phyloP scores from a whole-genome alignment of 2,888 invertebrate genomes.

The Parnassius glacialis region DNA sequence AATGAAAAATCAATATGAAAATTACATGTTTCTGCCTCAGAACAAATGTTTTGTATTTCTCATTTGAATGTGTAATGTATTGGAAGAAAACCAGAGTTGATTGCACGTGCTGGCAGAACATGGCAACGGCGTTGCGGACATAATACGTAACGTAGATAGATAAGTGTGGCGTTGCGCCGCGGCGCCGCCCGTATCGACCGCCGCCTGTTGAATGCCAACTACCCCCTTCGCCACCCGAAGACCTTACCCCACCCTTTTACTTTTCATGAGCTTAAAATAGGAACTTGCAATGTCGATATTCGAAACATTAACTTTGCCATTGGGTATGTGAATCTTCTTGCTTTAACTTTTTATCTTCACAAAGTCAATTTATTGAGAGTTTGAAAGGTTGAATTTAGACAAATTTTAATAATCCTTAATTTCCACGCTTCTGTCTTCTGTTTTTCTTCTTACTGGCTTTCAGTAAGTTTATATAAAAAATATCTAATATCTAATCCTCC shows the following conservation, averaged over 20 bases:
- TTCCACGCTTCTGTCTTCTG: too few relatives aligned
- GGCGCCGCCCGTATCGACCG: conserved; percentile 74
- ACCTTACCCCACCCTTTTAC: conserved; percentile 59
- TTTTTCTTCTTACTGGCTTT: too few relatives aligned
- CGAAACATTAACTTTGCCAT: conserved; percentile 66
- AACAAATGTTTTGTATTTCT: too few relatives aligned
- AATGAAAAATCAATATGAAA: too few relatives aligned
- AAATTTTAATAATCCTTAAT: too few relatives aligned
- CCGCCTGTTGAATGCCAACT: conserved; percentile 78
- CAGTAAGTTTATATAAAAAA: too few relatives aligned
- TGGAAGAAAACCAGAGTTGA: conserved; percentile 12
- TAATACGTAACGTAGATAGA: conserved; percentile 48
- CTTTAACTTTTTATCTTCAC: neutral
- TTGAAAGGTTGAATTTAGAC: too few relatives aligned
- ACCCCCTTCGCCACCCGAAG: conserved; percentile 55
- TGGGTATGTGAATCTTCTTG: conserved; percentile 47
- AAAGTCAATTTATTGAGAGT: too few relatives aligned
- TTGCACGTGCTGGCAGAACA: conserved; percentile 25
- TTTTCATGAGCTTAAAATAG: conserved; percentile 80
- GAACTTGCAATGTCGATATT: conserved; percentile 76
- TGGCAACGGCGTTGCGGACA: conserved; percentile 27
- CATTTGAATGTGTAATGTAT: neutral
- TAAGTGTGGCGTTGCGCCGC: conserved; percentile 60
- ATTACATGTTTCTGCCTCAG: too few relatives aligned
- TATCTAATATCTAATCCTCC: too few relatives aligned